Percentiles rank a stretch among this genome's conserved stretches.
phyloP scores from a whole-genome alignment of 2,797 vertebrate species.

The Periophthalmus magnuspinnatus region DNA sequence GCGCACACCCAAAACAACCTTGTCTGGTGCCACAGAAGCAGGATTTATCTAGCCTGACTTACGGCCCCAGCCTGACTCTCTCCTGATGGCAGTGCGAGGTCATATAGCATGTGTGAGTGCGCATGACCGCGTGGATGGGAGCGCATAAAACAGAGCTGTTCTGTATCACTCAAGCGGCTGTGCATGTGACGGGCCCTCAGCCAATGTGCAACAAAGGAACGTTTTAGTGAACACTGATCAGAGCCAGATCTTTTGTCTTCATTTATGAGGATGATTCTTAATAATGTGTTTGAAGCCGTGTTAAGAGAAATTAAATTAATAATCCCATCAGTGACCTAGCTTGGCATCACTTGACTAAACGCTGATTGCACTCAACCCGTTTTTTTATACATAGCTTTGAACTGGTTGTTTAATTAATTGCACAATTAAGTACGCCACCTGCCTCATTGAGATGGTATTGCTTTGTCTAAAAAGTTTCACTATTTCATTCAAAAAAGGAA shows the following conservation, averaged over 20 bases:
- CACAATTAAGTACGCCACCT: no score
- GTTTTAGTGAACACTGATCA: neutral
- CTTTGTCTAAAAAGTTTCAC: no score
- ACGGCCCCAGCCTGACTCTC: constrained; percentile 59
- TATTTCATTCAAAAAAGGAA: no score
- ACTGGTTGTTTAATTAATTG: no score
- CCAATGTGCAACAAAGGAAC: constrained; percentile 4
- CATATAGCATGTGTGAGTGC: constrained; percentile 60
- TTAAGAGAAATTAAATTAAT: neutral
- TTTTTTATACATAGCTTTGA: no score
- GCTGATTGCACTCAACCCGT: no score
- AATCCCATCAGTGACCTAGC: no score
- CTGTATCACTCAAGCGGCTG: constrained; percentile 40
- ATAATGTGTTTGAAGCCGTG: no score
- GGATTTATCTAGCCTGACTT: constrained; percentile 79
- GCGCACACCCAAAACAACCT: constrained; percentile 77
- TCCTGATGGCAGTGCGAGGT: constrained; percentile 56
- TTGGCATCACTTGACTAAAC: no score
- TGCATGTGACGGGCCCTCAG: constrained; percentile 1
- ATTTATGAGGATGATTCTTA: neutral
- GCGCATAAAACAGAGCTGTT: constrained; percentile 52
- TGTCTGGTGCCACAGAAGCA: constrained; percentile 73
- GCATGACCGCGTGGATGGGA: constrained; percentile 36
- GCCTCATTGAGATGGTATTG: no score
- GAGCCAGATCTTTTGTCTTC: neutral